Evolutionary conservation across 2,113 vertebrate species (phyloP), one percentile per base, ranked within the genome.

Genomic region (Terrapene triunguis): DNA sequence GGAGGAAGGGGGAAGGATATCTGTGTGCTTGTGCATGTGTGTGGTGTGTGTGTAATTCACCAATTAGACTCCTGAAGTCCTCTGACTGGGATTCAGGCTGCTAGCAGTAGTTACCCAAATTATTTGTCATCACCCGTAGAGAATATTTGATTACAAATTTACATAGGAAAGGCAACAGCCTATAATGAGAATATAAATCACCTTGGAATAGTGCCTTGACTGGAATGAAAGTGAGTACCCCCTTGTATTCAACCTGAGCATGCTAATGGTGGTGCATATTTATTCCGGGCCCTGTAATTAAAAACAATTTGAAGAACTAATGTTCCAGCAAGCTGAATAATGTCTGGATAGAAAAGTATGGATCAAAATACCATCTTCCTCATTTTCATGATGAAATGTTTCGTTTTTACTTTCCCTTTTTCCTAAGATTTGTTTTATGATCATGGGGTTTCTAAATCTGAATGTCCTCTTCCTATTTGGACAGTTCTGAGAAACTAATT

Each of bases 131-230:
- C 94, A 96, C 35, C 90, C 95, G 93, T 96, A 98, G 98, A 93
- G 97, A 98, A 98, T 98, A 98, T 98, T 96, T 98, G 97, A 98
- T 98, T 98, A 96, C 95, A 96, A 90, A 98, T 98, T 98, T 98
- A 97, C 97, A 98, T 93, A 98, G 95, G 87, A 92, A 98, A 98
- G 76, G 94, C 96, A 98, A 95, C 95, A 97, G 94, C 94, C 90
- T 90, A 29, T 97, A 98, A 98, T 97, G 97, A 98, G 97, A 94
- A 55, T 92, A 84, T 96, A 98, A 98, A 97, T 98, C 98, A 98
- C 94, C 92, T 97, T 98, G 92, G 96, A 96, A 95, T 93, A 95
- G n/a, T 94, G 74, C 78, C 85, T 98, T 98, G 95, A 87, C 80
- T 97, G 96, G 93, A 97, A 91, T 89, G 95, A 97, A 97, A 97